Conservation (phyloP, 1,140 invertebrate species). For the Meloidogyne hapla region DNA sequence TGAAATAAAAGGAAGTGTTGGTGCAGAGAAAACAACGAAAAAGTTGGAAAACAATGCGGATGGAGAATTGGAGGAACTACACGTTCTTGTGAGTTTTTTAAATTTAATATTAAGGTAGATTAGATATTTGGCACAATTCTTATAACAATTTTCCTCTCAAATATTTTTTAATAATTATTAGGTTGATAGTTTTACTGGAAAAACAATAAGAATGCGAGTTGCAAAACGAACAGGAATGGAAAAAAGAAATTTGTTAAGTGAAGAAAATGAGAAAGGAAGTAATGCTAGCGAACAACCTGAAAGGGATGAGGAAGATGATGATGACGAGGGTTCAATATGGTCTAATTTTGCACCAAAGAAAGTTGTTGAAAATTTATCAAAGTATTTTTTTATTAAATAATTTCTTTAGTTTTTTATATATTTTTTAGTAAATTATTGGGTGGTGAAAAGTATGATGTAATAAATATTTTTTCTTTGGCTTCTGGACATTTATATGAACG, state of each 20-base stretch:
- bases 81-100: slow-evolving; percentile 13
- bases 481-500: slow-evolving; percentile 98
- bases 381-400: slow-evolving; percentile 20
- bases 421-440: slow-evolving; percentile 62
- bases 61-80: slow-evolving; percentile 13
- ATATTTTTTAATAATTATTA: neutral
- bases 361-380: slow-evolving; percentile 26
- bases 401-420: neutral
- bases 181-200: slow-evolving; percentile 56
- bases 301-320: slow-evolving; percentile 26
- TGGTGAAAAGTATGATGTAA: slow-evolving; percentile 66
- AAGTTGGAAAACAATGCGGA: slow-evolving; percentile 35
- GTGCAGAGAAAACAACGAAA: slow-evolving; percentile 52
- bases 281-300: slow-evolving; percentile 10
- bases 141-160: neutral
- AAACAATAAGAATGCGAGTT: slow-evolving; percentile 57
- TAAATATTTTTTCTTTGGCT: slow-evolving; percentile 98
- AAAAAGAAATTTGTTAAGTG: slow-evolving; percentile 49
- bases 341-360: slow-evolving; percentile 27
- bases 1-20: slow-evolving; percentile 66
- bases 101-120: neutral
- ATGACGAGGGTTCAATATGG: slow-evolving; percentile 54
- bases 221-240: slow-evolving; percentile 56
- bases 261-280: slow-evolving; percentile 25
- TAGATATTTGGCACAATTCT: no score